A percentile compares a stretch with the other conserved stretches of the same genome.
Conservation (phyloP, 2,888 invertebrate genomes). For the Rapana venosa region DNA sequence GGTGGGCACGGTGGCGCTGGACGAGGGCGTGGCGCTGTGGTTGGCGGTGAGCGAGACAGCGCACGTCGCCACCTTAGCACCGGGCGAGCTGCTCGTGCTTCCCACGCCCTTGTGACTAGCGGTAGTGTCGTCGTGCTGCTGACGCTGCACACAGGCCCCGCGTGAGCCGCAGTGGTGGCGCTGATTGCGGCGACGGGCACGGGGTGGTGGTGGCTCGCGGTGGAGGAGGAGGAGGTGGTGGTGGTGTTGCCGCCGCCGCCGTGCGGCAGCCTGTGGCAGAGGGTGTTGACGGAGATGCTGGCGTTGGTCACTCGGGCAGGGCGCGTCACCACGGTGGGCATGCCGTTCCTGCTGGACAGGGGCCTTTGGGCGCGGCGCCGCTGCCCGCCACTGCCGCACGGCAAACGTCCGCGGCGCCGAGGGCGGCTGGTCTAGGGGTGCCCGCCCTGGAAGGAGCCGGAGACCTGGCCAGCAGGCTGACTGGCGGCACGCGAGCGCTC, state of each 20-base stretch:
- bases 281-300: constrained; percentile 37
- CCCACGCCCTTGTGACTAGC: background rate
- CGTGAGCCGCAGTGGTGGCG: background rate
- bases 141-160: background rate
- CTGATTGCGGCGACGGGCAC: background rate
- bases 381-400: background rate
- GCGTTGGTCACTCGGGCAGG: constrained; percentile 27
- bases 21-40: background rate
- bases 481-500: too few relatives aligned
- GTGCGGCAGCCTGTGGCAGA: constrained; percentile 17
- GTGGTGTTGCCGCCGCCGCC: background rate
- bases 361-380: background rate
- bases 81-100: too few relatives aligned
- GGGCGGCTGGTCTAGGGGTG: background rate
- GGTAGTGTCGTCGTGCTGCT: background rate
- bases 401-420: background rate
- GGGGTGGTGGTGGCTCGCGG: too few relatives aligned
- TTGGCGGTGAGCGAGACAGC: background rate
- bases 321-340: constrained; percentile 36
- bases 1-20: too few relatives aligned
- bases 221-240: too few relatives aligned
- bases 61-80: background rate
- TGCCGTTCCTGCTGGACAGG: constrained; percentile 25
- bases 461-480: too few relatives aligned
- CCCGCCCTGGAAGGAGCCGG: too few relatives aligned